A percentile compares a stretch with the other conserved stretches of the same genome.
phyloP scores from a whole-genome alignment of 2,888 invertebrate species.

The Agrotis exclamationis region DNA sequence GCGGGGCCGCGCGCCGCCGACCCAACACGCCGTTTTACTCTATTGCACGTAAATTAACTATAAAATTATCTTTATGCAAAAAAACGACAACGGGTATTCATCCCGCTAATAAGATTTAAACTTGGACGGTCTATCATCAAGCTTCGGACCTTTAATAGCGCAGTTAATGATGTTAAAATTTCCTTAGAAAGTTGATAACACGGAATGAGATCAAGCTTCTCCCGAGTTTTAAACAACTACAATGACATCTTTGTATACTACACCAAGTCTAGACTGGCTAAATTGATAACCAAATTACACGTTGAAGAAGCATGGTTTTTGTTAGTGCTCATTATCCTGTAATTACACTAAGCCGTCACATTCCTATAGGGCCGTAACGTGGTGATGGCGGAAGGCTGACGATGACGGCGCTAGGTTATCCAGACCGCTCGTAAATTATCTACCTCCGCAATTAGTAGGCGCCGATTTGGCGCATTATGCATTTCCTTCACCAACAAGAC shows the following conservation, averaged over 20 bases:
- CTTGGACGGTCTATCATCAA: constrained; percentile 69
- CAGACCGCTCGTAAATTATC: constrained; percentile 85
- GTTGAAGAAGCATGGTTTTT: constrained; percentile 9
- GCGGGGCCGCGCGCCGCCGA: constrained; percentile 66
- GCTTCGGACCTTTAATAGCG: constrained; percentile 61
- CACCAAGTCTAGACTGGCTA: constrained; percentile 6
- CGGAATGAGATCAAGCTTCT: constrained; percentile 38
- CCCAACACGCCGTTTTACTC: constrained; percentile 75
- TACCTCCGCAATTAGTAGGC: constrained; percentile 87
- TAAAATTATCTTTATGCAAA: constrained; percentile 81
- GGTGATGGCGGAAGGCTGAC: constrained; percentile 73
- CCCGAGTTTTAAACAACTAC: constrained; percentile 19
- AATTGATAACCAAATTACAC: too few species aligned
- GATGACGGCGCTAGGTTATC: constrained; percentile 76
- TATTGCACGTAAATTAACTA: constrained; percentile 87
- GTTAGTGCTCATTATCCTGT: constrained; percentile 30
- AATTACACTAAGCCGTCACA: constrained; percentile 44
- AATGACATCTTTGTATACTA: constrained; percentile 26
- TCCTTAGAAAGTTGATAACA: constrained; percentile 67
- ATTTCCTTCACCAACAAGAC: constrained; percentile 71
- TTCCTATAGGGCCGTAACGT: constrained; percentile 66
- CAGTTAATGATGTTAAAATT: constrained; percentile 60
- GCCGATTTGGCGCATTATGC: constrained; percentile 86
- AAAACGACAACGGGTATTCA: constrained; percentile 72
- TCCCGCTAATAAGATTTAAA: constrained; percentile 81